Percentiles rank a stretch among this genome's conserved stretches.
Evolutionary conservation across 2,888 invertebrate genomes (phyloP).

Genomic region (Hirtodrosophila alboralis): DNA sequence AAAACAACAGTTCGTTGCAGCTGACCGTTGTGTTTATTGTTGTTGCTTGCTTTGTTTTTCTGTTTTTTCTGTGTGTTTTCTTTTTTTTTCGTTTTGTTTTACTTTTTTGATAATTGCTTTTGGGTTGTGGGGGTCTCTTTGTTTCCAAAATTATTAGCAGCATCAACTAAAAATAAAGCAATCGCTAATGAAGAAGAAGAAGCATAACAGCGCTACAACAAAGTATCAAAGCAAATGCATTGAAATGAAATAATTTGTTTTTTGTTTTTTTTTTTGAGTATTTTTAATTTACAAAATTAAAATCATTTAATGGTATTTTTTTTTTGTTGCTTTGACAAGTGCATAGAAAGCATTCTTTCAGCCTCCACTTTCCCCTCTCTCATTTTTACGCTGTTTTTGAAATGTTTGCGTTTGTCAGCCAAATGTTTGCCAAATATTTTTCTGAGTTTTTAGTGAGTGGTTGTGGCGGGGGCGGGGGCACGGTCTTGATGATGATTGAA

Average conservation of each 20-base stretch:
- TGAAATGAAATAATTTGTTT: conserved; percentile 29
- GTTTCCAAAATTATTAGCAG: conserved; percentile 46
- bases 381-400: neutral
- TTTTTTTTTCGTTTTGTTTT: conserved; percentile 10
- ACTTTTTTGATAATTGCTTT: conserved; percentile 51
- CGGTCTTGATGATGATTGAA: conserved; percentile 16
- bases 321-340: conserved; percentile 26
- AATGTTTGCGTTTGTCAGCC: conserved; percentile 21
- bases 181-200: conserved; percentile 13
- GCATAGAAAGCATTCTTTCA: conserved; percentile 6
- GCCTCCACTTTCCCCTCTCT: neutral
- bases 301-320: no score
- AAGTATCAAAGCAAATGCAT: conserved; percentile 29
- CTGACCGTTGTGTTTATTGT: conserved; percentile 50
- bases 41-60: conserved; percentile 15
- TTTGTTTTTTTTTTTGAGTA: conserved; percentile 22
- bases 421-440: conserved; percentile 67
- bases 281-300: conserved; percentile 38
- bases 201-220: conserved; percentile 6
- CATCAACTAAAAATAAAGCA: conserved; percentile 50
- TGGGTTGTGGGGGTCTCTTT: conserved; percentile 36
- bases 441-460: neutral
- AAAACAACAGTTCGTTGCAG: conserved; percentile 63
- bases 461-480: conserved; percentile 2
- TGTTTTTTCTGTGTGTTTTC: conserved; percentile 18